Evolutionary conservation across 2,888 invertebrate genomes (phyloP).

Genomic region (Aspidiotus destructor): DNA sequence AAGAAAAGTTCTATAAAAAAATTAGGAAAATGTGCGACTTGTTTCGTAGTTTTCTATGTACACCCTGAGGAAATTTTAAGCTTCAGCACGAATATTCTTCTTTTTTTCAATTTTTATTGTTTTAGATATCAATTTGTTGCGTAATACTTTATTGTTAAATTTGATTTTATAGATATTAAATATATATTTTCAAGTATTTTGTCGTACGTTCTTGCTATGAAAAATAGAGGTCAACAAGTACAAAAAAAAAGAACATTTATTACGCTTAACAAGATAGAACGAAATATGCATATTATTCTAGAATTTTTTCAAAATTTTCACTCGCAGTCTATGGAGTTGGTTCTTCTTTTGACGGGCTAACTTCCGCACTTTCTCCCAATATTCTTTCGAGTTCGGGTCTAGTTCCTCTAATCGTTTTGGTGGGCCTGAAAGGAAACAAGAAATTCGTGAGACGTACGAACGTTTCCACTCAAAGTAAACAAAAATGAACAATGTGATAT

Average conservation of each 20-base stretch:
- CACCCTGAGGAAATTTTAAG: neutral
- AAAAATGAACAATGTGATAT: neutral
- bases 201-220: neutral
- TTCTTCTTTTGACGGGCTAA: slow-evolving; percentile 49
- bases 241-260: slow-evolving; percentile 8
- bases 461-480: slow-evolving; percentile 6
- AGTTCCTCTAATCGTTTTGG: slow-evolving; percentile 59
- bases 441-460: neutral
- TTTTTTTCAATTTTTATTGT: slow-evolving; percentile 20
- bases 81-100: neutral
- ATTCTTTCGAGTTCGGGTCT: slow-evolving; percentile 66
- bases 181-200: slow-evolving; percentile 26
- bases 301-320: slow-evolving; percentile 14
- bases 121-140: slow-evolving; percentile 31
- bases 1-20: no score
- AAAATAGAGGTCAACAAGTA: neutral
- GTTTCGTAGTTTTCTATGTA: neutral
- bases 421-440: slow-evolving; percentile 38
- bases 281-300: neutral
- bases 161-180: slow-evolving; percentile 27
- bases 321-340: slow-evolving; percentile 6
- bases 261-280: neutral
- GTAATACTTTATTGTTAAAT: slow-evolving; percentile 29
- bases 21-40: no score
- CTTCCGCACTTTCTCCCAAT: slow-evolving; percentile 67